Percentiles rank a stretch among this genome's conserved stretches.
These are phyloP conservation scores for Sycophila texana DNA, from an alignment of 2,888 invertebrate genomes.

Conservation along the genomic window DNA sequence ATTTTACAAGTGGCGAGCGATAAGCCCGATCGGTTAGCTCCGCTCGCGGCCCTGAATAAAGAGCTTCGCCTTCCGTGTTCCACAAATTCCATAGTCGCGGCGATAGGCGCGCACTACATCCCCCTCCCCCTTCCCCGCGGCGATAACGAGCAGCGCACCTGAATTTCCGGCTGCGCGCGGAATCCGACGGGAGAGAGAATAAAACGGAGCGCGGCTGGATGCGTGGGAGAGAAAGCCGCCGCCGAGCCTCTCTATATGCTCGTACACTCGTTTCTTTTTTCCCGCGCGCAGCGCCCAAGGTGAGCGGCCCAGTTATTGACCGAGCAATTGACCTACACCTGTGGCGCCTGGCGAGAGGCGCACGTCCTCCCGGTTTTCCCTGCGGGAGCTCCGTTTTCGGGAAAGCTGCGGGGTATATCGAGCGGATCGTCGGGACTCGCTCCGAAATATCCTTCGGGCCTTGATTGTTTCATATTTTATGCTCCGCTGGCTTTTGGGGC, in stretches of 20 bases:
- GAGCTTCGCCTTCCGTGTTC: no score
- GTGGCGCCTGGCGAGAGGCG: neutral
- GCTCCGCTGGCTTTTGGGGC: neutral
- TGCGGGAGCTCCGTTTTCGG: neutral
- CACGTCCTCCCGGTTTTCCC: no score
- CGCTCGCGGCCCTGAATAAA: no score
- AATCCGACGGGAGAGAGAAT: neutral
- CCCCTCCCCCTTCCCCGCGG: neutral
- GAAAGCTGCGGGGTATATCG: neutral
- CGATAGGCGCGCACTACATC: neutral
- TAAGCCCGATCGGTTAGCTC: no score
- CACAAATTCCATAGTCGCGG: neutral
- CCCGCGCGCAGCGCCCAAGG: slow-evolving; percentile 17
- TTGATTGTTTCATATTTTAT: neutral
- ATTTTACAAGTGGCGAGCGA: no score
- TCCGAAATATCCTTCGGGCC: neutral
- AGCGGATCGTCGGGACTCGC: no score
- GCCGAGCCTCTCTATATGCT: neutral
- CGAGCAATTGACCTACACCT: slow-evolving; percentile 32
- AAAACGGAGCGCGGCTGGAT: neutral
- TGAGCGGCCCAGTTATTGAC: slow-evolving; percentile 46
- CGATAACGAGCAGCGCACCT: neutral
- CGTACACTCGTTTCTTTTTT: neutral
- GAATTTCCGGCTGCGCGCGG: neutral
- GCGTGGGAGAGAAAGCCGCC: slow-evolving; percentile 48